Conservation (phyloP, 2,113 vertebrate genomes). For the Cercocebus atys region DNA sequence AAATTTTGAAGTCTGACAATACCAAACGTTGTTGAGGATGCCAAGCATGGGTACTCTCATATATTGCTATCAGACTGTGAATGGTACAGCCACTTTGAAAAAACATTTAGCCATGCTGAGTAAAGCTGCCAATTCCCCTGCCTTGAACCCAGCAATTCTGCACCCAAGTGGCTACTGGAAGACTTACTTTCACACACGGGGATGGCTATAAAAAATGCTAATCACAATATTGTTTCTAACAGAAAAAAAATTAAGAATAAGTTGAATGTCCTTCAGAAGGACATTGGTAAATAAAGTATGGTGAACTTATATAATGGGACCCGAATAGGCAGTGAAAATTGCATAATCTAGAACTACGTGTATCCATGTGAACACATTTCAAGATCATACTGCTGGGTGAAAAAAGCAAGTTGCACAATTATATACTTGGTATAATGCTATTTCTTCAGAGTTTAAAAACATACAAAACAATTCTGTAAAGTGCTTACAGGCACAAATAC, state of each 20-base stretch:
- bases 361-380: background rate
- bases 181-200: background rate
- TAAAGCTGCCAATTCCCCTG: background rate
- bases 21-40: background rate
- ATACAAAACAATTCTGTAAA: background rate
- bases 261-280: background rate
- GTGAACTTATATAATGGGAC: background rate
- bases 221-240: background rate
- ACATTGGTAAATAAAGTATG: background rate
- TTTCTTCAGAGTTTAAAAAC: constrained; percentile 35
- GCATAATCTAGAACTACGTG: background rate
- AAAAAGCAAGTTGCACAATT: background rate
- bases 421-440: background rate
- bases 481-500: background rate
- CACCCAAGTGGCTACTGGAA: background rate
- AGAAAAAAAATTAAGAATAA: background rate
- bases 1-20: constrained; percentile 23
- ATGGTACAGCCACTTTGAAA: constrained; percentile 34
- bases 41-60: background rate
- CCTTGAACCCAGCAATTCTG: background rate
- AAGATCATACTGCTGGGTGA: background rate
- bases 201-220: background rate
- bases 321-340: background rate
- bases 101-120: background rate
- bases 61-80: background rate